phyloP scores from a whole-genome alignment of 1,140 invertebrate genomes.

The Euwallacea fornicatus region DNA sequence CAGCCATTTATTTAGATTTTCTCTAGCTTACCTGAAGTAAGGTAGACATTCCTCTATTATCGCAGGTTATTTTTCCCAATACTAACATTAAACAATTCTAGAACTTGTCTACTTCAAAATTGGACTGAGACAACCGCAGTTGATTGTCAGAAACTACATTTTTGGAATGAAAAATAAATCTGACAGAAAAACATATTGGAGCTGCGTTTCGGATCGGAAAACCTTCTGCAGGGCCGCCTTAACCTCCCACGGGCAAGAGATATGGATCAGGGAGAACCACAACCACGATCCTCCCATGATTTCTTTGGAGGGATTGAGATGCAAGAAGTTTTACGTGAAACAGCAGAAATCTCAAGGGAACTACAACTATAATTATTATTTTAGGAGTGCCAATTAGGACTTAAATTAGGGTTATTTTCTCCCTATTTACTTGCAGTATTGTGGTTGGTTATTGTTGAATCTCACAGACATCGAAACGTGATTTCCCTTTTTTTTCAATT shows the following conservation, averaged over 20 bases:
- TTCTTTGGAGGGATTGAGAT: constrained; percentile 21
- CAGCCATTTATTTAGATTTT: no score
- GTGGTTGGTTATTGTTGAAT: no score
- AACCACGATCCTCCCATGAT: constrained; percentile 35
- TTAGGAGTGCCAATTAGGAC: constrained; percentile 8
- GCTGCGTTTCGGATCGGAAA: constrained; percentile 31
- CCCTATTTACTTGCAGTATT: no score
- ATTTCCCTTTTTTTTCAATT: no score
- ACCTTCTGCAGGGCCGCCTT: constrained; percentile 33
- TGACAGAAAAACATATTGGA: constrained; percentile 36
- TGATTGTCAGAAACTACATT: constrained; percentile 29
- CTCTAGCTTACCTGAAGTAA: no score
- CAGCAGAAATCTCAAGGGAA: constrained; percentile 13
- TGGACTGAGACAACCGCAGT: constrained; percentile 30
- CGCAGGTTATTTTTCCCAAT: background rate
- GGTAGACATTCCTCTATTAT: no score
- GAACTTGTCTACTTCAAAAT: constrained; percentile 37
- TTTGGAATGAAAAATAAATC: constrained; percentile 36
- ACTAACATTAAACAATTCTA: constrained; percentile 25
- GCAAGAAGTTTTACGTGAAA: constrained; percentile 16
- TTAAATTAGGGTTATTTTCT: no score
- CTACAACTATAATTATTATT: constrained; percentile 36
- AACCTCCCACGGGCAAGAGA: constrained; percentile 32
- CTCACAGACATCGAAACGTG: no score
- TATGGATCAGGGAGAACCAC: constrained; percentile 32